phyloP scores from a whole-genome alignment of 1,140 invertebrate genomes.

The Caenorhabditis tropicalis region DNA sequence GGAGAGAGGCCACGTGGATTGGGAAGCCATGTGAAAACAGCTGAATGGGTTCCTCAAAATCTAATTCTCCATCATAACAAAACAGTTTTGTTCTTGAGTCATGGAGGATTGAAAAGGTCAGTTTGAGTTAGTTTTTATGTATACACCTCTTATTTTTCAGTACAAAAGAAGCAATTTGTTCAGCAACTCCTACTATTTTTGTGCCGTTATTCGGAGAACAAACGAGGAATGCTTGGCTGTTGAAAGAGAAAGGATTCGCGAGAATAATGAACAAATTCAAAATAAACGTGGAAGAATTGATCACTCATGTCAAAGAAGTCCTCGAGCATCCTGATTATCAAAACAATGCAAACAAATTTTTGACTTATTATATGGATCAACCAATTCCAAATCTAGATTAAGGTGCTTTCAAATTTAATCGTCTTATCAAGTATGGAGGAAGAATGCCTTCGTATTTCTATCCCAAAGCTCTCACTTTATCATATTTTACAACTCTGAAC shows the following conservation, averaged over 20 bases:
- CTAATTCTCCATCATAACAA: constrained; percentile 60
- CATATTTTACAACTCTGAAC: not conserved
- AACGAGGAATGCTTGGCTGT: constrained; percentile 39
- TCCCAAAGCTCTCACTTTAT: not conserved
- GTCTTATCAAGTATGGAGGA: not conserved
- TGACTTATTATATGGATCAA: constrained; percentile 28
- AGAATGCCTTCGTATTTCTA: not conserved
- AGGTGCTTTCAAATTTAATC: constrained; percentile 16
- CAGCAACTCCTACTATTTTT: constrained; percentile 38
- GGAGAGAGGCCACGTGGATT: not conserved
- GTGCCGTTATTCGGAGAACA: constrained; percentile 54
- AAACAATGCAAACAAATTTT: not conserved
- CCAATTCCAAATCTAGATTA: constrained; percentile 20
- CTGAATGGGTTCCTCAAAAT: constrained; percentile 64
- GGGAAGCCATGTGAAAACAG: constrained; percentile 18
- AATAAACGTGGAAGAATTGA: not conserved
- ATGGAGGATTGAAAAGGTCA: constrained; percentile 66
- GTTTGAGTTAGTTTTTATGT: not conserved
- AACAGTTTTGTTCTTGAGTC: constrained; percentile 63
- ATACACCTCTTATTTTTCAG: not conserved
- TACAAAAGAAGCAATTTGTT: constrained; percentile 46
- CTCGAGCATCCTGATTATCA: constrained; percentile 12
- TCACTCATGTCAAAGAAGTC: not conserved
- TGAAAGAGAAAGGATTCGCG: constrained; percentile 37
- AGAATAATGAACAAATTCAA: constrained; percentile 38